Evolutionary conservation across 2,113 vertebrate species (phyloP).

Genomic region (Puffinus mauretanicus): DNA sequence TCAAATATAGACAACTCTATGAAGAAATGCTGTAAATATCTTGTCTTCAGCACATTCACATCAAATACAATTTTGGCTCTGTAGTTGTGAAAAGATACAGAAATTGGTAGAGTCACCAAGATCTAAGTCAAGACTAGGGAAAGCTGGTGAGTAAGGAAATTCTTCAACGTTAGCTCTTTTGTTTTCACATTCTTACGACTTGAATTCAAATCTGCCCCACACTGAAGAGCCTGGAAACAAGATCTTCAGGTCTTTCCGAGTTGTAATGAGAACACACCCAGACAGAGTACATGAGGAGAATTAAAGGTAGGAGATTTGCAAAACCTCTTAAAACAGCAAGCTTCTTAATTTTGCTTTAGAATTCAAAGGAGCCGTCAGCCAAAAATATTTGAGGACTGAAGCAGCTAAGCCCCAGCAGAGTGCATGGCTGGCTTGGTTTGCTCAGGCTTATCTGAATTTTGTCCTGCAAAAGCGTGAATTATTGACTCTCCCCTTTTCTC

Average conservation of each 20-base stretch:
- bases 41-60: not conserved
- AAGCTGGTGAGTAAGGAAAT: not conserved
- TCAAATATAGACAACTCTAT: not conserved
- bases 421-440: constrained; percentile 18
- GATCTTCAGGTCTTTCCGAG: constrained; percentile 56
- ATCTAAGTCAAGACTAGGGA: not conserved
- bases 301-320: constrained; percentile 46
- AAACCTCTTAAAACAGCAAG: constrained; percentile 33
- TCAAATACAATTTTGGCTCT: not conserved
- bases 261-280: constrained; percentile 44
- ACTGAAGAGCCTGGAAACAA: constrained; percentile 41
- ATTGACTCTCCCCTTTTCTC: constrained; percentile 43
- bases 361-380: constrained; percentile 13
- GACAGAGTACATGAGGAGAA: constrained; percentile 16
- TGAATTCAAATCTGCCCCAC: constrained; percentile 28
- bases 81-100: not conserved
- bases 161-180: not conserved
- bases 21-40: not conserved
- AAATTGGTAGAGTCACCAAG: not conserved
- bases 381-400: constrained; percentile 18
- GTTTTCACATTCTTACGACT: constrained; percentile 13
- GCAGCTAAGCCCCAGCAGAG: constrained; percentile 34
- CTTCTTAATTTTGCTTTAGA: constrained; percentile 25
- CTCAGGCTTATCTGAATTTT: constrained; percentile 48
- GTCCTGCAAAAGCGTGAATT: constrained; percentile 45